phyloP scores from a whole-genome alignment of 2,113 vertebrate species.

The Cyphomyrus discorhynchus region DNA sequence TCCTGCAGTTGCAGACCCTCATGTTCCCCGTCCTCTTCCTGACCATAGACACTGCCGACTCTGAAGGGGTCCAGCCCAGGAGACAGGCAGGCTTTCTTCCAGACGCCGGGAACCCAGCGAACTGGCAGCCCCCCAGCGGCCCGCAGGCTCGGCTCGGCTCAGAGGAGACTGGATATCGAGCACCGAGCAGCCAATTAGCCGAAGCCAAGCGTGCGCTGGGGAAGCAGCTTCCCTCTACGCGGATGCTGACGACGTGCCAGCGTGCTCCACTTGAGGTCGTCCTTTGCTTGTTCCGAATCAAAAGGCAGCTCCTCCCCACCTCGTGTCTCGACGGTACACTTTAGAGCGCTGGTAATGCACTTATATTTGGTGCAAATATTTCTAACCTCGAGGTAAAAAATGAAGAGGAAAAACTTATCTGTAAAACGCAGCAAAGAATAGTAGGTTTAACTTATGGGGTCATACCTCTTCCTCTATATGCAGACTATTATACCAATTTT shows the following conservation, averaged over 20 bases:
- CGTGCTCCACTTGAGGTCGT: background rate
- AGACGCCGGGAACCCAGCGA: constrained; percentile 73
- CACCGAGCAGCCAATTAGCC: constrained; percentile 48
- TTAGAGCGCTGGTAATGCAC: background rate
- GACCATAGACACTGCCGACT: constrained; percentile 66
- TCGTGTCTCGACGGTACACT: background rate
- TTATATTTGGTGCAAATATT: background rate
- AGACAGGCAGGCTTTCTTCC: constrained; percentile 75
- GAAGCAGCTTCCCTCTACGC: background rate
- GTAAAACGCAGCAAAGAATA: background rate
- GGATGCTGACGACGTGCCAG: background rate
- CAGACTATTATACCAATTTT: background rate
- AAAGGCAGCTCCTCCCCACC: background rate
- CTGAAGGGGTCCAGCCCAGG: constrained; percentile 62
- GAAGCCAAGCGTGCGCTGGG: background rate
- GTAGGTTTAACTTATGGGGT: background rate
- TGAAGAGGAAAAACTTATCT: background rate
- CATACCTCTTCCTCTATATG: background rate
- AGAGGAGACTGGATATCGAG: constrained; percentile 80
- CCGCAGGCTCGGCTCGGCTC: constrained; percentile 67
- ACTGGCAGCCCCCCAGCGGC: constrained; percentile 33
- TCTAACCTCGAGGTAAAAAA: background rate
- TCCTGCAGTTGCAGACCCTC: background rate
- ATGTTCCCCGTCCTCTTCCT: background rate
- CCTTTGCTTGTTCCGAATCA: background rate